Conservation (phyloP, 2,797 vertebrate species). For the Sebastes aleutianus region DNA sequence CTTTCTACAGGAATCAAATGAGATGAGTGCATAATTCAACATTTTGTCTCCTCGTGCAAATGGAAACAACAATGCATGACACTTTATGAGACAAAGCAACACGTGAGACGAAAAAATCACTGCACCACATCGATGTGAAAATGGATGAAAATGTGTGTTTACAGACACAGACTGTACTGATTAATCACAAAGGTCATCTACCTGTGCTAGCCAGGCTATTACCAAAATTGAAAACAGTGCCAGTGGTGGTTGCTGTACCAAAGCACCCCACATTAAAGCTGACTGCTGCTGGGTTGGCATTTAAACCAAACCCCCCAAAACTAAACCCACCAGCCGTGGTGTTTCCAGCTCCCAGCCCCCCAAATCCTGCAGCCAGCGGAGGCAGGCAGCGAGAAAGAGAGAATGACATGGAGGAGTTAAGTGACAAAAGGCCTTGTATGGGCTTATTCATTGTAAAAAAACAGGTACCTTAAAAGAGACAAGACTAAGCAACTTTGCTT, state of each 20-base stretch:
- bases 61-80: slow-evolving; percentile 18
- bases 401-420: slow-evolving; percentile 78
- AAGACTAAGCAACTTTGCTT: neutral
- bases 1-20: slow-evolving; percentile 19
- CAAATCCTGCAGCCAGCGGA: slow-evolving; percentile 92
- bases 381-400: slow-evolving; percentile 85
- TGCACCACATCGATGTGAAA: slow-evolving; percentile 50
- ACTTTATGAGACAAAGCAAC: slow-evolving; percentile 24
- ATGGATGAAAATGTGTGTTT: slow-evolving; percentile 43
- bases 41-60: slow-evolving; percentile 55
- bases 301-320: slow-evolving; percentile 98
- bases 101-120: slow-evolving; percentile 36
- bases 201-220: slow-evolving; percentile 97
- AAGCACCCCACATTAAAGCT: slow-evolving; percentile 98
- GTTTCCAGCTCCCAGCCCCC: slow-evolving; percentile 94
- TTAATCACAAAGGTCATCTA: slow-evolving; percentile 82
- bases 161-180: slow-evolving; percentile 62
- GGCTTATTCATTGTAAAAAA: neutral
- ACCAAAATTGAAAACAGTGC: slow-evolving; percentile 96
- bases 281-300: slow-evolving; percentile 92
- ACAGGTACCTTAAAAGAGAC: neutral
- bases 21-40: slow-evolving; percentile 11
- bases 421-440: slow-evolving; percentile 30
- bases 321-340: slow-evolving; percentile 94
- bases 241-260: slow-evolving; percentile 91